Conservation (phyloP, 1,140 invertebrate species). For the Gryllus bimaculatus region DNA sequence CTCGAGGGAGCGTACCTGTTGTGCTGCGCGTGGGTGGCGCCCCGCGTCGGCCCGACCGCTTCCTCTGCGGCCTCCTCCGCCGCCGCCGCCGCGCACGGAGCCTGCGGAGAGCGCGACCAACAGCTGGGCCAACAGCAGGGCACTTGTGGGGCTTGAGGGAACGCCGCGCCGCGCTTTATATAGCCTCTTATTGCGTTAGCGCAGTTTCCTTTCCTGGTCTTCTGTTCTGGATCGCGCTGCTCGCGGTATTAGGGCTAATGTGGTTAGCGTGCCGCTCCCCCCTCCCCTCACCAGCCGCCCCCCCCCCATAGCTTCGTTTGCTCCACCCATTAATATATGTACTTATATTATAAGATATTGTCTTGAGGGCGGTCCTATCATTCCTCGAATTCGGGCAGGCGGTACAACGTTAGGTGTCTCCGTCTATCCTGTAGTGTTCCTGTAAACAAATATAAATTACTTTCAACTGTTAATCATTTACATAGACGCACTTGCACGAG, state of each 20-base stretch:
- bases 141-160: background rate
- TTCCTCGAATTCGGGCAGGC: too few species aligned
- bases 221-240: background rate
- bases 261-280: background rate
- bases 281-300: background rate
- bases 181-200: slow-evolving; percentile 14
- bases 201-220: background rate
- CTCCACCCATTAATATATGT: too few species aligned
- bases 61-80: background rate
- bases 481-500: too few species aligned
- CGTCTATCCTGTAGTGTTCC: too few species aligned
- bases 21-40: too few species aligned
- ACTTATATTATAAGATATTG: too few species aligned
- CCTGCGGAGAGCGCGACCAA: background rate
- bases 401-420: too few species aligned
- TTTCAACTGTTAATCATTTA: too few species aligned
- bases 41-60: background rate
- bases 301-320: too few species aligned
- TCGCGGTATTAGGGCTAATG: background rate
- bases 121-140: background rate
- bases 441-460: too few species aligned
- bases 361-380: too few species aligned
- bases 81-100: background rate
- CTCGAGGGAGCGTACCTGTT: too few species aligned
- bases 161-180: slow-evolving; percentile 10